Conservation (phyloP, 2,797 vertebrate genomes). For the Sebastes itinus region DNA sequence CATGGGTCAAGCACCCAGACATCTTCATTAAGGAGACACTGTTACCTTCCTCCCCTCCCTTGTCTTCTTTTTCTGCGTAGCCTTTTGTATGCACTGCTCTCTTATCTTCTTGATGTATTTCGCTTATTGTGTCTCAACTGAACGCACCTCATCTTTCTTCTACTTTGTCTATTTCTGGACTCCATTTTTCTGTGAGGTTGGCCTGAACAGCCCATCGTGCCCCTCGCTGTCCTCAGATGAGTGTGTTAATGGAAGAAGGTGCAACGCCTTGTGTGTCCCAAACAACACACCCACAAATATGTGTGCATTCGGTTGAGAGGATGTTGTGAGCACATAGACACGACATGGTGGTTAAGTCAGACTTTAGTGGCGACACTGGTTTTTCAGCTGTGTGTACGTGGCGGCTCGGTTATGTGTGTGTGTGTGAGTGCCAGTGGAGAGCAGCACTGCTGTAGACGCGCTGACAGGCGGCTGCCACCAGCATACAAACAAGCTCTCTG, state of each 20-base stretch:
- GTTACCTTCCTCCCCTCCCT: background rate
- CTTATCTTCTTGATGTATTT: background rate
- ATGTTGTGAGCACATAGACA: background rate
- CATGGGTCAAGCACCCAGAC: slow-evolving; percentile 15
- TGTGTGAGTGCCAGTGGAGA: background rate
- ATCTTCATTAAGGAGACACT: slow-evolving; percentile 24
- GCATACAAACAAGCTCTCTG: slow-evolving; percentile 70
- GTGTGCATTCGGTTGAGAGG: background rate
- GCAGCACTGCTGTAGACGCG: background rate
- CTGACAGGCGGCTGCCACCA: slow-evolving; percentile 57
- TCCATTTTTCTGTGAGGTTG: background rate
- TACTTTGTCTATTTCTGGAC: background rate
- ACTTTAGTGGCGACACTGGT: slow-evolving; percentile 22
- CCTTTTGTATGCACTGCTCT: background rate
- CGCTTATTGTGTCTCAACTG: background rate
- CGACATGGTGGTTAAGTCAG: slow-evolving; percentile 26
- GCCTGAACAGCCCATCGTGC: background rate
- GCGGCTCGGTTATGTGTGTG: background rate
- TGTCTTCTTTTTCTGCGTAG: background rate
- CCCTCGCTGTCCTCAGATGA: background rate
- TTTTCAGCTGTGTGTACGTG: slow-evolving; percentile 27
- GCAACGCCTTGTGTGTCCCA: background rate
- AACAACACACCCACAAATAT: background rate
- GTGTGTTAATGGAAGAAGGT: slow-evolving; percentile 23
- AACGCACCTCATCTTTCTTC: background rate